These are phyloP conservation scores for Morbakka virulenta DNA, from an alignment of 30 jellyfish, hydroid and myxozoan genomes.

Conservation along the genomic window DNA sequence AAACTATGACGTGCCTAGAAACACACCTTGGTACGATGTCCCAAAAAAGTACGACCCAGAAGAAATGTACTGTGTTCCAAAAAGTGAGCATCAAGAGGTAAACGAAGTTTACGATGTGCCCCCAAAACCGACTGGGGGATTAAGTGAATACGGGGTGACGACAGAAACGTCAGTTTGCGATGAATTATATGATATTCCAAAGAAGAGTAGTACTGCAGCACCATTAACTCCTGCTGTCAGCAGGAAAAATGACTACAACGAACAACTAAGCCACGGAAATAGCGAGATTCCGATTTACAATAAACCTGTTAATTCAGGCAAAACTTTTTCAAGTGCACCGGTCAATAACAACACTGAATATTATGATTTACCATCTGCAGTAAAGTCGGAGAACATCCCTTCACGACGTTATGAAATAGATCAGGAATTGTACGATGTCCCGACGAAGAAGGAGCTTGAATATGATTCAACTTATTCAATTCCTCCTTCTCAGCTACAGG, in stretches of 20 bases:
- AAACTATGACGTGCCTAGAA: too few relatives aligned
- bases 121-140: neutral
- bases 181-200: slow-evolving; percentile 16
- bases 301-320: too few relatives aligned
- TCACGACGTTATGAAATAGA: neutral
- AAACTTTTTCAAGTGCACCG: too few relatives aligned
- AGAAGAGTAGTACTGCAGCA: neutral
- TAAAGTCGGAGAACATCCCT: neutral
- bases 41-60: too few relatives aligned
- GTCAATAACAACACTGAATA: too few relatives aligned
- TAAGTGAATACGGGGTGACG: neutral
- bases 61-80: too few relatives aligned
- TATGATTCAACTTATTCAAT: too few relatives aligned
- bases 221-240: neutral
- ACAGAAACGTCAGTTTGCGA: slow-evolving; percentile 21
- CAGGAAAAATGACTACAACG: slow-evolving; percentile 10
- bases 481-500: too few relatives aligned
- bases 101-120: slow-evolving; percentile 7
- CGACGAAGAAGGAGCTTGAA: too few relatives aligned
- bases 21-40: too few relatives aligned
- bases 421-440: slow-evolving; percentile 33
- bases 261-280: slow-evolving; percentile 2
- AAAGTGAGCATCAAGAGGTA: neutral
- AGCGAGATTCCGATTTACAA: too few relatives aligned
- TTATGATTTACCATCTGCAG: too few relatives aligned